These are phyloP conservation scores for Aramus guarauna DNA, from an alignment of 2,113 vertebrate genomes.

Conservation along the genomic window DNA sequence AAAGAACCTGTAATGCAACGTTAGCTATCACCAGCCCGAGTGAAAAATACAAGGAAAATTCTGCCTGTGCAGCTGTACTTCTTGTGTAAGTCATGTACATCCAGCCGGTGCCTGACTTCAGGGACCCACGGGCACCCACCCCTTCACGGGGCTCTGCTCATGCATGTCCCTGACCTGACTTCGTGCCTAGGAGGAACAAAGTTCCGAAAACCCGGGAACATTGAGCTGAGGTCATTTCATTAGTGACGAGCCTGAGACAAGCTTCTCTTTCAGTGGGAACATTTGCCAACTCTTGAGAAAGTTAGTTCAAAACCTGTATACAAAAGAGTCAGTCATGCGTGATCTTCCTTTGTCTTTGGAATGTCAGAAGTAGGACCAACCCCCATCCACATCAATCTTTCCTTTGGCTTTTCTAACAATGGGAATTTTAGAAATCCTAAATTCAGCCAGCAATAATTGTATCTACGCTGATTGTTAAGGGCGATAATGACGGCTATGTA, in stretches of 20 bases:
- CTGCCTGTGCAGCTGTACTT: background rate
- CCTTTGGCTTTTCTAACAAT: background rate
- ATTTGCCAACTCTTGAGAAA: background rate
- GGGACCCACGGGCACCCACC: rapidly evolving
- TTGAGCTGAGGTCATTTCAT: background rate
- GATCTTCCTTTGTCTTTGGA: background rate
- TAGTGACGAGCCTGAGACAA: background rate
- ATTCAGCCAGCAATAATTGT: background rate
- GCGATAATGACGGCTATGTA: background rate
- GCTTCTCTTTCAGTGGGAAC: background rate
- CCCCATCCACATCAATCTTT: background rate
- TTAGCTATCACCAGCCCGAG: background rate
- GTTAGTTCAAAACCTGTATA: background rate
- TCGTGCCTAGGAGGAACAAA: background rate
- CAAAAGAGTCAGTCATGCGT: background rate
- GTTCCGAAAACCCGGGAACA: background rate
- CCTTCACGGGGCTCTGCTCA: background rate
- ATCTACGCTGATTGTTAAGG: background rate
- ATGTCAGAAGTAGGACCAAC: background rate
- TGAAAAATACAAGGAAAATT: background rate
- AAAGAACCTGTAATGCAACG: rapidly evolving
- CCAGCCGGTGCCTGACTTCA: no score
- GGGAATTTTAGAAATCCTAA: background rate
- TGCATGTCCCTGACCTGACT: rapidly evolving
- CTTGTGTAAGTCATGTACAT: rapidly evolving